Evolutionary conservation across 1,140 invertebrate genomes (phyloP).

Genomic region (Ceratina calcarata): DNA sequence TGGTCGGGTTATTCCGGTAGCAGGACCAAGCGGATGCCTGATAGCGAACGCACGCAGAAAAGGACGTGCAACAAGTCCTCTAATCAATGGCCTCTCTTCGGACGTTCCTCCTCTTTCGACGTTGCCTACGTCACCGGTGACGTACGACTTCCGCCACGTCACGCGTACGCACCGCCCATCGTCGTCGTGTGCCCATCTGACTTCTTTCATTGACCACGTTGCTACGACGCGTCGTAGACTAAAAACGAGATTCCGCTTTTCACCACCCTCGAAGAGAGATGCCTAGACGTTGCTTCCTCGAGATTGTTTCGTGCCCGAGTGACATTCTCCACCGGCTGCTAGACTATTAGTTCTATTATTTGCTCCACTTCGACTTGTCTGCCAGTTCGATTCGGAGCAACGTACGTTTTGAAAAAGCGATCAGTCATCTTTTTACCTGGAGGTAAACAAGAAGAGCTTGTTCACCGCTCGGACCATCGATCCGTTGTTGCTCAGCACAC

Average conservation of each 20-base stretch:
- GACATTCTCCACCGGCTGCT: not conserved
- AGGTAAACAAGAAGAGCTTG: not conserved
- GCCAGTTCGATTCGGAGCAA: not conserved
- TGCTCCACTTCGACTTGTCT: not conserved
- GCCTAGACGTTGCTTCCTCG: not conserved
- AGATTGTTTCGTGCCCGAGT: not conserved
- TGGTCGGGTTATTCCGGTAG: not conserved
- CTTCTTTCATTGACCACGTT: not conserved
- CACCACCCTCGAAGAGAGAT: slow-evolving; percentile 8
- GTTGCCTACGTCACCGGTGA: slow-evolving; percentile 74
- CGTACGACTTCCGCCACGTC: slow-evolving; percentile 75
- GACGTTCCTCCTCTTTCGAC: slow-evolving; percentile 67
- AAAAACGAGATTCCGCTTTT: slow-evolving; percentile 31
- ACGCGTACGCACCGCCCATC: slow-evolving; percentile 64
- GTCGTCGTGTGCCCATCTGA: not conserved
- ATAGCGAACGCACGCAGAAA: slow-evolving; percentile 57
- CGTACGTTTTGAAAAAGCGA: not conserved
- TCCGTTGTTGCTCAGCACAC: slow-evolving; percentile 5
- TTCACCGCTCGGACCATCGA: slow-evolving; percentile 17
- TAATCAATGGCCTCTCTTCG: slow-evolving; percentile 71
- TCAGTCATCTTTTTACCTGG: not conserved
- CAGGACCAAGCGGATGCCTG: not conserved
- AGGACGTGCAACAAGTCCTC: slow-evolving; percentile 75
- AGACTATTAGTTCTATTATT: not conserved
- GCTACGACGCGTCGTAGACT: not conserved